phyloP scores from a whole-genome alignment of 2,888 invertebrate species.

The Himalopsyche kuldschensis region DNA sequence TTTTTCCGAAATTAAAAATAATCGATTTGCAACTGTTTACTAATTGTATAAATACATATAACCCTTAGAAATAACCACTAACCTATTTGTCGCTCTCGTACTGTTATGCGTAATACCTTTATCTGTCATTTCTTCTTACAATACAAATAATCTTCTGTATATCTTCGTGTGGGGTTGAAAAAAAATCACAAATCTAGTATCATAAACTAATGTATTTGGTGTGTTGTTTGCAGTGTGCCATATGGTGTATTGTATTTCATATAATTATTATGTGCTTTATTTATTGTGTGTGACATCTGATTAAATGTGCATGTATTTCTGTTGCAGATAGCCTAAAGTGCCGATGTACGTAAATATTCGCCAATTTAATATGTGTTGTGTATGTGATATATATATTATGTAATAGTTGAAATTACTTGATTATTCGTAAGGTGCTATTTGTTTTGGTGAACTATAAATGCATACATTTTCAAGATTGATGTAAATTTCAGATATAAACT shows the following conservation, averaged over 20 bases:
- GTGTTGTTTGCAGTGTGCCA: neutral
- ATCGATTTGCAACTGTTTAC: no score
- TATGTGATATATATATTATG: slow-evolving; percentile 27
- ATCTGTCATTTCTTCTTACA: neutral
- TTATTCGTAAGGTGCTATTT: neutral
- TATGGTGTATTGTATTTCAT: neutral
- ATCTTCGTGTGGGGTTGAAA: neutral
- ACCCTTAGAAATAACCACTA: neutral
- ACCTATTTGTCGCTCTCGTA: neutral
- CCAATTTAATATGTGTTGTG: slow-evolving; percentile 30
- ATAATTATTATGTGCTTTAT: slow-evolving; percentile 5
- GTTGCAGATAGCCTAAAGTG: slow-evolving; percentile 38
- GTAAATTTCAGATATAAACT: neutral
- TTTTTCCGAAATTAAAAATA: no score
- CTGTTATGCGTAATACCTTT: neutral
- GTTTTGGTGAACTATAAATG: neutral
- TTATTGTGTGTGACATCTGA: neutral
- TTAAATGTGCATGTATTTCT: slow-evolving; percentile 36
- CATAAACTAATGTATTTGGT: neutral
- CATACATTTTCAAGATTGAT: neutral
- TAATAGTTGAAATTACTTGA: neutral
- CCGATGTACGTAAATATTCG: slow-evolving; percentile 36
- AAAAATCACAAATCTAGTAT: neutral
- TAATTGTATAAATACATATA: no score
- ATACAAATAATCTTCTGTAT: neutral